Percentiles rank a stretch among this genome's conserved stretches.
phyloP scores from a whole-genome alignment of 2,797 vertebrate species.

The Anniella stebbinsi region DNA sequence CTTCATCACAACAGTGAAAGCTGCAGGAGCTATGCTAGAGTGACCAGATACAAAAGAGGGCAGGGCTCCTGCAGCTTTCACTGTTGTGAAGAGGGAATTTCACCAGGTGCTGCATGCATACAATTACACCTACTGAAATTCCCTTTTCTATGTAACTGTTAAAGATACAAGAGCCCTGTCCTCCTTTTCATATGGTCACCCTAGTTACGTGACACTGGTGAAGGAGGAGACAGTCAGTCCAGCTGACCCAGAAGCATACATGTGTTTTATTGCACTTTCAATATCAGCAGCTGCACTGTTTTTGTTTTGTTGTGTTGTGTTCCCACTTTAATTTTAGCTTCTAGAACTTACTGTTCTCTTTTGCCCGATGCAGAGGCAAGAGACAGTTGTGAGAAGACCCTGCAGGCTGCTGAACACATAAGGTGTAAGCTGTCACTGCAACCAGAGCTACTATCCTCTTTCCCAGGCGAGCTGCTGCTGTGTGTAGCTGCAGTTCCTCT shows the following conservation, averaged over 20 bases:
- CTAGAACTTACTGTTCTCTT: slow-evolving; percentile 31
- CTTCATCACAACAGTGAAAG: too few species aligned
- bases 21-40: too few species aligned
- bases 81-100: too few species aligned
- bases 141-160: too few species aligned
- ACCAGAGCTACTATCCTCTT: slow-evolving; percentile 2
- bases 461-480: background rate
- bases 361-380: slow-evolving; percentile 36
- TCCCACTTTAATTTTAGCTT: slow-evolving; percentile 18
- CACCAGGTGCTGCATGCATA: too few species aligned
- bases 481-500: slow-evolving; percentile 30
- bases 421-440: slow-evolving; percentile 14
- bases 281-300: slow-evolving; percentile 11
- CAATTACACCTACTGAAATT: too few species aligned
- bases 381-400: slow-evolving; percentile 36
- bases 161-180: too few species aligned
- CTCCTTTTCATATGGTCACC: too few species aligned
- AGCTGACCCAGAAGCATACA: background rate
- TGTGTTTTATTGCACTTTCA: slow-evolving; percentile 41
- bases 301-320: slow-evolving; percentile 33
- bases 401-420: slow-evolving; percentile 17
- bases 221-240: background rate
- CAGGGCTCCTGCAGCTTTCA: too few species aligned
- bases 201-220: background rate
- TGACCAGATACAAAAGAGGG: too few species aligned